Conservation (phyloP, 2,113 vertebrate genomes). For the Talpa occidentalis region DNA sequence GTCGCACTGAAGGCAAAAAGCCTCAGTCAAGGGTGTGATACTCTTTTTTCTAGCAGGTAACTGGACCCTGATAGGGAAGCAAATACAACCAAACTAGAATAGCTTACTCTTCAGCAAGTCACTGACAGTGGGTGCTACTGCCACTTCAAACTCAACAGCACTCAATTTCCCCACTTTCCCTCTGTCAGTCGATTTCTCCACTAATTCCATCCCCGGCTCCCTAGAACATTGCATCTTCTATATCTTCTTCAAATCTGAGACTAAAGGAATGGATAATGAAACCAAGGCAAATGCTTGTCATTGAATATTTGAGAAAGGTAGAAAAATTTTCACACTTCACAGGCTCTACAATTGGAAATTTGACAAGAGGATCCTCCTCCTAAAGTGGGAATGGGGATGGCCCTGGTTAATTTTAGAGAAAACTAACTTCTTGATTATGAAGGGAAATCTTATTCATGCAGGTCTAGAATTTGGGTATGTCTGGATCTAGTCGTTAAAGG, state of each 20-base stretch:
- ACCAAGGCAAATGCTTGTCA: slow-evolving; percentile 40
- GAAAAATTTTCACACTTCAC: slow-evolving; percentile 5
- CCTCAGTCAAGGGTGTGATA: not conserved
- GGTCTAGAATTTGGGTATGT: not conserved
- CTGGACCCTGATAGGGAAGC: not conserved
- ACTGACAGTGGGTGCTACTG: not conserved
- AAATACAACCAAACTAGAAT: not conserved
- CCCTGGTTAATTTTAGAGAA: not conserved
- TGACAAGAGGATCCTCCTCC: not conserved
- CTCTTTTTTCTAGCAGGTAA: not conserved
- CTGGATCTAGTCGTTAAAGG: not conserved
- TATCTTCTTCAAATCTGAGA: not conserved
- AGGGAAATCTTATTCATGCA: not conserved
- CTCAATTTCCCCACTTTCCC: not conserved
- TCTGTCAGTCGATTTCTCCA: not conserved
- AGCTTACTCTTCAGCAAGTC: not conserved
- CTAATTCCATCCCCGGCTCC: not conserved
- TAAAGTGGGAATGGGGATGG: not conserved
- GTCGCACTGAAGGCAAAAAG: not conserved
- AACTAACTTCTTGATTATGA: not conserved
- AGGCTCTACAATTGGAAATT: slow-evolving; percentile 13
- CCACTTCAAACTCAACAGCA: not conserved
- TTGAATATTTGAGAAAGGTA: slow-evolving; percentile 11
- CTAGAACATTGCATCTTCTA: not conserved
- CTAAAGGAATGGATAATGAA: slow-evolving; percentile 25